Conservation (phyloP, 2,888 invertebrate species). For the Sisyra nigra region DNA sequence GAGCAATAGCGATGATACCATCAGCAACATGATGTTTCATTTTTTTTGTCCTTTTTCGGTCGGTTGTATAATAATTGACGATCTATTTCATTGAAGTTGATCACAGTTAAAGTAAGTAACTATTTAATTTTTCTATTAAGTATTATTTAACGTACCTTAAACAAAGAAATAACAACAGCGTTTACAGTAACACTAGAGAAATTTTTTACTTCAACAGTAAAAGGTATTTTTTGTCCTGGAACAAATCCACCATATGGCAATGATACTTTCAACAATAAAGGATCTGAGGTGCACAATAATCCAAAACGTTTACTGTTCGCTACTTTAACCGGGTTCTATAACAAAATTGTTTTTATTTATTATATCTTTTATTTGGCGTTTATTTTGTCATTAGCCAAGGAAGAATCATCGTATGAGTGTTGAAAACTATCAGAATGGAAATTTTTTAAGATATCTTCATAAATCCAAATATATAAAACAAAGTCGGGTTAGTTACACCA, state of each 20-base stretch:
- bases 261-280: neutral
- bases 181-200: constrained; percentile 46
- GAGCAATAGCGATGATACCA: constrained; percentile 46
- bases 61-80: constrained; percentile 39
- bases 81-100: no score
- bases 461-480: no score
- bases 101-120: neutral
- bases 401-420: no score
- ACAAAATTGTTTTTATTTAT: neutral
- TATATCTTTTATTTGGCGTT: no score
- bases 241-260: constrained; percentile 43
- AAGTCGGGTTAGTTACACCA: no score
- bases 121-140: constrained; percentile 37
- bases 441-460: no score
- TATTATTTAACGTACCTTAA: constrained; percentile 43
- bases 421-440: no score
- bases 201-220: constrained; percentile 54
- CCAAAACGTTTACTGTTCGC: constrained; percentile 62
- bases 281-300: constrained; percentile 57
- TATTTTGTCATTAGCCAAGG: no score
- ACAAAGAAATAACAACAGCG: constrained; percentile 14
- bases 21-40: constrained; percentile 40
- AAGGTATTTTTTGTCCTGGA: constrained; percentile 52
- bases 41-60: constrained; percentile 33
- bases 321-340: constrained; percentile 45